Evolutionary conservation across 2,113 vertebrate species (phyloP), one percentile per base, ranked within the genome.

Genomic region (Onychostoma macrolepis): DNA sequence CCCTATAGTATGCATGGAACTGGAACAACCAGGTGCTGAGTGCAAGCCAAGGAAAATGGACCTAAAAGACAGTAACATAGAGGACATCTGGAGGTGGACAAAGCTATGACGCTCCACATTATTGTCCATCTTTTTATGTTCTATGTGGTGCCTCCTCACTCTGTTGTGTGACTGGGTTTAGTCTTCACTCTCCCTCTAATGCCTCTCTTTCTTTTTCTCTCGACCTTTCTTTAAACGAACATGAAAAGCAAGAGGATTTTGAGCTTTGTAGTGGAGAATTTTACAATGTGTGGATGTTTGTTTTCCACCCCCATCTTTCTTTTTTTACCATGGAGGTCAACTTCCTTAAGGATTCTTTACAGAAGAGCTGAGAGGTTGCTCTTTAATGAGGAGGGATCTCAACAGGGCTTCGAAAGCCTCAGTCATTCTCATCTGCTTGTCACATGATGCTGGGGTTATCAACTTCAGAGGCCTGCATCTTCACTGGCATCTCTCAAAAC

Each of bases 1-100:
- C 88, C 90, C 87, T 89, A 86, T 92, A 89, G 88, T 93, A 88
- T 93, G 89, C 86, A 85, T 89, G 61, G 85, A 83, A 85, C 88
- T 88, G 86, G 80, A 80, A 90, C 90, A 91, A 90, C 89, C 65
- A 86, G 88, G 87, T 93, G 92, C 88, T 92, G 92, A 92, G 88
- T 91, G 82, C 85, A 93, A 93, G 95, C 95, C 94, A 94, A 86
- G 84, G 71, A 91, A 41, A 92, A 90, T 85, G 85, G 87, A 92
- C 24, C 58, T 48, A 76, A 61, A n/a, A 65, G 38, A 24, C 79
- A 80, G 11, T 48, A 38, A 82, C 63, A 77, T 56, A 83, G 36
- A 87, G 48, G 15, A 82, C 77, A 80, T 48, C 2, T 45, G 71
- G 38, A 53, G 21, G 28, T 56, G 45, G 67, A 85, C 45, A 41